phyloP scores from a whole-genome alignment of 2,797 vertebrate genomes.

The Emydoidea blandingii region DNA sequence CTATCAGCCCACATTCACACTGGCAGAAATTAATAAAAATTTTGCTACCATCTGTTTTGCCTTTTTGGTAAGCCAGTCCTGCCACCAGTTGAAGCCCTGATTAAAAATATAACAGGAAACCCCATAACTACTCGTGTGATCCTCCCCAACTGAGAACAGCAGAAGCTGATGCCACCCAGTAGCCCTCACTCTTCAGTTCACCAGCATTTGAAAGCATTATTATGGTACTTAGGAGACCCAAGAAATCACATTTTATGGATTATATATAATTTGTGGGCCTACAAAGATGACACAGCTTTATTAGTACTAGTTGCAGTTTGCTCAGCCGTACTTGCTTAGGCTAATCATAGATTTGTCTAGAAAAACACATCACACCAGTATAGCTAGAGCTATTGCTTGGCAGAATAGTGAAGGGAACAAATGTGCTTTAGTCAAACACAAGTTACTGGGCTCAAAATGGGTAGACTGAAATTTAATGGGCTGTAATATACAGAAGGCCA shows the following conservation, averaged over 20 bases:
- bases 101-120: not conserved
- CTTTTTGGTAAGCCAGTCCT: not conserved
- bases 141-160: not conserved
- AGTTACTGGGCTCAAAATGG: not conserved
- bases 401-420: not conserved
- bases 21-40: not conserved
- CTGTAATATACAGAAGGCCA: not conserved
- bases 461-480: not conserved
- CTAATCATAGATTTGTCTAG: not conserved
- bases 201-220: not conserved
- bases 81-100: not conserved
- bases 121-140: not conserved
- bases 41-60: not conserved
- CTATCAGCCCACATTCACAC: not conserved
- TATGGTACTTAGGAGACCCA: not conserved
- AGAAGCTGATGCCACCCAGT: not conserved
- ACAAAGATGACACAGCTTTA: not conserved
- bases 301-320: not conserved
- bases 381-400: not conserved
- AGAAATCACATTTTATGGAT: not conserved
- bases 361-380: not conserved
- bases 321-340: not conserved
- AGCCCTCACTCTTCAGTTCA: not conserved
- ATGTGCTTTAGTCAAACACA: not conserved
- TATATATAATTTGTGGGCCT: not conserved